Percentiles rank a stretch among this genome's conserved stretches.
Conservation (phyloP, 2,797 vertebrate genomes). For the Karalla daura region DNA sequence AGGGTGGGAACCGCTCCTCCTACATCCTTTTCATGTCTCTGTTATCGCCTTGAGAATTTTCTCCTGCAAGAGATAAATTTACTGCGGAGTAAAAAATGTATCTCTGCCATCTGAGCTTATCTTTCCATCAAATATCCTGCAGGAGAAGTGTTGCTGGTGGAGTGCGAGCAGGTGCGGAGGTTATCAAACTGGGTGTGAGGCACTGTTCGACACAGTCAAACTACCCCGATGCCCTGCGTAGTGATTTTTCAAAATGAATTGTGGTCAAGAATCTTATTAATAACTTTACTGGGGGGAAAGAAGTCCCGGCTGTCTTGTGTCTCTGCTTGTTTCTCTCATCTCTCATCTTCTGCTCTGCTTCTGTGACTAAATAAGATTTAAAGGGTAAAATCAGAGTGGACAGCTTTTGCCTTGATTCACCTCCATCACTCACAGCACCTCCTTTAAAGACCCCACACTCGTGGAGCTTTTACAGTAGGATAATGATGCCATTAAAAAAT, state of each 20-base stretch:
- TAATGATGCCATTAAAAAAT: background rate
- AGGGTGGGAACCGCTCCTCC: slow-evolving; percentile 58
- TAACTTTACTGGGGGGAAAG: slow-evolving; percentile 72
- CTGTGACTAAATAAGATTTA: slow-evolving; percentile 1
- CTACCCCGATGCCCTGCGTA: slow-evolving; percentile 78
- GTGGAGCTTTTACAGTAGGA: background rate
- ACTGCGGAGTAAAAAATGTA: slow-evolving; percentile 49
- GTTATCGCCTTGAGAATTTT: slow-evolving; percentile 72
- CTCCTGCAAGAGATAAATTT: slow-evolving; percentile 56
- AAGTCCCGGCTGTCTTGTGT: slow-evolving; percentile 11
- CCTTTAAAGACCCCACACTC: background rate
- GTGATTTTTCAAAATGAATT: slow-evolving; percentile 88
- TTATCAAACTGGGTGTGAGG: slow-evolving; percentile 83
- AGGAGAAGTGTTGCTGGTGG: slow-evolving; percentile 63
- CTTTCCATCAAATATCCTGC: slow-evolving; percentile 85
- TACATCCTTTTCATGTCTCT: slow-evolving; percentile 73
- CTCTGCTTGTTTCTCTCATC: slow-evolving; percentile 20
- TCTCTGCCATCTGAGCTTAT: slow-evolving; percentile 80
- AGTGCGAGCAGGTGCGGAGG: slow-evolving; percentile 80
- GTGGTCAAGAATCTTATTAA: slow-evolving; percentile 84
- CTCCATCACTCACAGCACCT: background rate
- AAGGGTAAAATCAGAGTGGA: background rate
- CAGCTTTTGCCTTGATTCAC: slow-evolving; percentile 10
- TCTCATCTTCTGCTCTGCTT: slow-evolving; percentile 4
- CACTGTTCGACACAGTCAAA: slow-evolving; percentile 83